phyloP scores from a whole-genome alignment of 2,888 invertebrate genomes.

The Zelleria hepariella region DNA sequence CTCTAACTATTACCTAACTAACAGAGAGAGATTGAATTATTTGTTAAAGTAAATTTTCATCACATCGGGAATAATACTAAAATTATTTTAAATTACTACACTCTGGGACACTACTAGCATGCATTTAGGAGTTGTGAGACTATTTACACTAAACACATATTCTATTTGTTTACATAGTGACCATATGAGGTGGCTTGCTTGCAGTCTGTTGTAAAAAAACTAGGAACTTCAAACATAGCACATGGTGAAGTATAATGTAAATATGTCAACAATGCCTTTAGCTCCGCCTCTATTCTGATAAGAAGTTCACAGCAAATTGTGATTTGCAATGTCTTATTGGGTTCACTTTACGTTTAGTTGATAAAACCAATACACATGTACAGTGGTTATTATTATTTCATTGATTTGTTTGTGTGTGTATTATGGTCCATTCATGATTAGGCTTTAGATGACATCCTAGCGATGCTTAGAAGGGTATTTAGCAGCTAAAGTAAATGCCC shows the following conservation, averaged over 20 bases:
- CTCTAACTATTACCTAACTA: too few relatives aligned
- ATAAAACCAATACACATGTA: not conserved
- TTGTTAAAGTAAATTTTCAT: too few relatives aligned
- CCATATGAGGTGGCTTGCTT: slow-evolving; percentile 28
- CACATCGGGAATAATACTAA: too few relatives aligned
- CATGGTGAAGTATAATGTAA: not conserved
- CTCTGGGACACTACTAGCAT: not conserved
- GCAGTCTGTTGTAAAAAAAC: slow-evolving; percentile 25
- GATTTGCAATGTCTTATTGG: not conserved
- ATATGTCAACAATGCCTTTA: not conserved
- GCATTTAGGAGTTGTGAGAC: not conserved
- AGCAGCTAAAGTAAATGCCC: not conserved
- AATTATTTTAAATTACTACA: not conserved
- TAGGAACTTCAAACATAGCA: slow-evolving; percentile 29
- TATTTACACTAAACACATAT: slow-evolving; percentile 11
- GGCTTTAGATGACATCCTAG: not conserved
- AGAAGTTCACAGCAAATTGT: not conserved
- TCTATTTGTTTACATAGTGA: slow-evolving; percentile 28
- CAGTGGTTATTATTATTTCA: not conserved
- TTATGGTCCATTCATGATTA: not conserved
- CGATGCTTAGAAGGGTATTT: not conserved
- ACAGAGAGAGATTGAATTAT: too few relatives aligned
- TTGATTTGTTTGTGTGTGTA: not conserved
- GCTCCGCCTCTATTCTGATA: not conserved
- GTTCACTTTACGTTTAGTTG: not conserved